Evolutionary conservation across 2,797 vertebrate species (phyloP), one percentile per base, ranked within the genome.

Genomic region (Xiphorhynchus erythropygius): DNA sequence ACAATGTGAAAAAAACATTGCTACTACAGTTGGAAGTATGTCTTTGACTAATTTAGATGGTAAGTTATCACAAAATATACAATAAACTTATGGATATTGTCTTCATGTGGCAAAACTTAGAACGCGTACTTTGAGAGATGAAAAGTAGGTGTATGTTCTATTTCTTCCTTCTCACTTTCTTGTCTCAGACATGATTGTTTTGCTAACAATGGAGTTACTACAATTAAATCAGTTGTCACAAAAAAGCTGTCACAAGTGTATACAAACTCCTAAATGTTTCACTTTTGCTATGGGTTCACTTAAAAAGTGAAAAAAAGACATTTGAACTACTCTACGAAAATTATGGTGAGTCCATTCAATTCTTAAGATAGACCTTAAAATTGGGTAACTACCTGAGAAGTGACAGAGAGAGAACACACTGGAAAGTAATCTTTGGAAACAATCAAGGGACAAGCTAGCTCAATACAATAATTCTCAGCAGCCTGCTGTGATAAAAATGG

Each of bases 341-440:
- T 10, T 0, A 1, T 11, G 5, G 35, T 44, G 35, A 25, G 21
- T 44, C 39, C 74, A 74, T 27, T 37, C 1, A 1, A 70, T 21
- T 88, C 75, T 80, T 55, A 44, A 94, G 84, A 47, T 9, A 59
- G 52, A 59, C 13, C 6, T 41, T 32, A 65, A 41, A 52, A 53
- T 5, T 30, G 15, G 5, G 23, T 62, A 76, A 57, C 46, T 47
- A 52, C 16, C 33, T 69, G n/a, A 87, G 46, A 71, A 73, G 30
- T 1, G 4, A 69, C 33, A 89, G 57, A 80, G 5, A 33, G 0
- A 18, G 19, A 89, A 84, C 18, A 79, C 5, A 5, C 46, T 24
- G 27, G 44, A 57, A 86, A 77, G 30, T 8, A 33, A 88, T 33
- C 27, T 42, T 77, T 25, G 62, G 87, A 79, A 92, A 28, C 11